Conservation (phyloP, 2,888 invertebrate genomes). For the Tethea ocularis region DNA sequence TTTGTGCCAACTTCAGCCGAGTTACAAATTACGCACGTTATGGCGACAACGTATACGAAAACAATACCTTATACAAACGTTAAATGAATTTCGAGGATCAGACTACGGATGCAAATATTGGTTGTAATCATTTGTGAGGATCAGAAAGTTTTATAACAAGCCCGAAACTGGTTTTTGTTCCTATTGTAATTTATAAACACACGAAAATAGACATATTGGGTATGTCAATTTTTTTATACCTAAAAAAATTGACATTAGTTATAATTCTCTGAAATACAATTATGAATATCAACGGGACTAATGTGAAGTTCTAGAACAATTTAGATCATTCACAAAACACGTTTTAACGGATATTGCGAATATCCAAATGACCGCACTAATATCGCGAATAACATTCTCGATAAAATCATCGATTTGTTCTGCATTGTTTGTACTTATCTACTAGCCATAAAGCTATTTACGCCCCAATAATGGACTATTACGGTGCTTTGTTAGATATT, state of each 20-base stretch:
- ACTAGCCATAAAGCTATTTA: constrained; percentile 5
- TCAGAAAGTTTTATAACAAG: constrained; percentile 51
- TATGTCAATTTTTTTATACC: too few relatives aligned
- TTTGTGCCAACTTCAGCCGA: constrained; percentile 10
- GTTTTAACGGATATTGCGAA: constrained; percentile 1
- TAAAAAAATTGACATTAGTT: too few relatives aligned
- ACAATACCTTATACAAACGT: not conserved
- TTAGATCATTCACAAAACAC: not conserved
- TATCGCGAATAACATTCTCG: constrained; percentile 5
- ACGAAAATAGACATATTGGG: too few relatives aligned
- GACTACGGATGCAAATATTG: constrained; percentile 21
- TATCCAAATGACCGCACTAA: not conserved
- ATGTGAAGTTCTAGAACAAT: not conserved
- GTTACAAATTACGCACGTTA: not conserved
- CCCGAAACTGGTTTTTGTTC: not conserved
- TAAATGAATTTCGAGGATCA: constrained; percentile 23
- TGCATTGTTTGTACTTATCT: not conserved
- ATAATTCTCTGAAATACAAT: too few relatives aligned
- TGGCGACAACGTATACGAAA: not conserved
- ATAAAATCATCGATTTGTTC: constrained; percentile 9
- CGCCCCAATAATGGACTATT: constrained; percentile 6
- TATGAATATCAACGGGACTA: not conserved
- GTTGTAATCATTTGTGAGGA: constrained; percentile 37
- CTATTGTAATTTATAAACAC: too few relatives aligned
- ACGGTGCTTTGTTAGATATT: not conserved